Evolutionary conservation across 2,113 vertebrate genomes (phyloP).

Genomic region (Chunga burmeisteri): DNA sequence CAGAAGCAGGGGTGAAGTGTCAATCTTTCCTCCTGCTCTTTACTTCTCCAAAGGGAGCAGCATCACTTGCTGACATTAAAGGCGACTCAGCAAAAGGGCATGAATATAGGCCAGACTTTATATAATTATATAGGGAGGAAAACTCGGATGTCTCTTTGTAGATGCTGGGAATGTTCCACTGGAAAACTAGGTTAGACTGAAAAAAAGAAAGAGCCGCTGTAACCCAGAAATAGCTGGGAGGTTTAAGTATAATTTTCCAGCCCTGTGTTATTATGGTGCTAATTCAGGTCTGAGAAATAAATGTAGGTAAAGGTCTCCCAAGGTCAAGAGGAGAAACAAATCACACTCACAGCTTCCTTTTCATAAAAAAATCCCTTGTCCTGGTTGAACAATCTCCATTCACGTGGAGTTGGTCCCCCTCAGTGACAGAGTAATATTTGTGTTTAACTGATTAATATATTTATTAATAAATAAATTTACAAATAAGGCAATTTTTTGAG

Average conservation of each 20-base stretch:
- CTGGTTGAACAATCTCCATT: neutral
- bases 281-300: slow-evolving; percentile 61
- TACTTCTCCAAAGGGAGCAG: neutral
- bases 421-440: neutral
- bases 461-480: neutral
- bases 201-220: slow-evolving; percentile 62
- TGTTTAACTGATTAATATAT: neutral
- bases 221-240: slow-evolving; percentile 65
- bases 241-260: slow-evolving; percentile 60
- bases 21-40: neutral
- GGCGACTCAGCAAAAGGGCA: neutral
- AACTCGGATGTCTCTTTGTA: slow-evolving; percentile 54
- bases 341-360: neutral
- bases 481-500: neutral
- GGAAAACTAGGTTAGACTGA: slow-evolving; percentile 64
- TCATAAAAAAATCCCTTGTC: neutral
- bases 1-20: neutral
- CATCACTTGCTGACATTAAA: neutral
- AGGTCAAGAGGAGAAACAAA: slow-evolving; percentile 44
- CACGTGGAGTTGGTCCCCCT: neutral
- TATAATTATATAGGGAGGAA: slow-evolving; percentile 48
- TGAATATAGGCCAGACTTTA: slow-evolving; percentile 46
- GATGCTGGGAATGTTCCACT: slow-evolving; percentile 50
- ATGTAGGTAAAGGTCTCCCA: slow-evolving; percentile 58
- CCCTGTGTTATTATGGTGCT: slow-evolving; percentile 50